Base-by-base conservation (phyloP, 2,113 vertebrate genomes). In the Loxodonta africana region DNA sequence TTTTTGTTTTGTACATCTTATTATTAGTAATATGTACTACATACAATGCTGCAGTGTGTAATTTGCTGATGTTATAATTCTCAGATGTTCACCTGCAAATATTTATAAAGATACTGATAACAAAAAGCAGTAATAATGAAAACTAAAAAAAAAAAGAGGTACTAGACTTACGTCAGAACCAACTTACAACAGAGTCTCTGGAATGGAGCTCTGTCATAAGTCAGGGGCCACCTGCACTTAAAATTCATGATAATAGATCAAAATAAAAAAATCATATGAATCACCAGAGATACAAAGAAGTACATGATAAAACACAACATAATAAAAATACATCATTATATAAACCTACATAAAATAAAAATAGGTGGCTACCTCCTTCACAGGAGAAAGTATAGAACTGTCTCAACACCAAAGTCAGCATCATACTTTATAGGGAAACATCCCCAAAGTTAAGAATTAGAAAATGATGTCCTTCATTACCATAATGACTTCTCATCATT, bases 281-380 rank as follows among this genome's bases (percentile, higher is more conserved):
- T 92, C 6, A 88, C n/a, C 48, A 88, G n/a, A 81, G 5, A 77
- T 15, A 94, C 25, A 89, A 11, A 60, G 84, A 92, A 57, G 62
- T 80, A 81, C 80, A 21, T 69, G 14, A 57, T 26, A 80, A 80
- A 77, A 89, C 46, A 92, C 8, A 82, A 23, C 8, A 57, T 73
- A 41, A 26, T 93, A 60, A 60, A 60, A 62, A 62, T 62, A 23
- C 21, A 93, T 65, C 25, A 83, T 44, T 11, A 83, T 33, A 82
- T 93, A 90, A 95, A 84, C 5, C 69, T 91, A n/a, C 88, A n/a
- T 46, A 86, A 73, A 33, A 90, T 46, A 86, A 73, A 33, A 90
- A 69, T 20, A 87, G 6, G 11, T 23, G n/a, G 67, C n/a, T 48
- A 73, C 33, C 80, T 89, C 84, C 60, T 84, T 57, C 74, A 87